These are phyloP conservation scores for Ornithoptera priamus DNA, from an alignment of 2,888 invertebrate genomes.

Conservation along the genomic window DNA sequence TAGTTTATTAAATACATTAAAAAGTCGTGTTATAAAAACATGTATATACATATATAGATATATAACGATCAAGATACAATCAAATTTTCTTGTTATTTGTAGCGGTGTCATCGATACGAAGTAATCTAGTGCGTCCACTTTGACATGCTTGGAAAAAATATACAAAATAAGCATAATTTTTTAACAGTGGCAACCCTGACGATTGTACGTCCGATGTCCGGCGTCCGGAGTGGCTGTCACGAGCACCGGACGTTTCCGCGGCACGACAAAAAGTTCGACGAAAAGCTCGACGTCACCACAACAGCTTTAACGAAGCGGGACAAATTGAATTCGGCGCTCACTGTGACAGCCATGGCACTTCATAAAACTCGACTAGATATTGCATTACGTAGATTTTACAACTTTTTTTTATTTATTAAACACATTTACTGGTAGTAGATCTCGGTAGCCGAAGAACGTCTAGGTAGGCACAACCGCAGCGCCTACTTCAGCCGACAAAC, in stretches of 20 bases:
- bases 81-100: too few relatives aligned
- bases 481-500: too few relatives aligned
- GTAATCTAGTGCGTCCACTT: too few relatives aligned
- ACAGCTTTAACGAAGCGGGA: conserved; percentile 39
- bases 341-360: not conserved
- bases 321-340: conserved; percentile 52
- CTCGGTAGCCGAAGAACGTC: too few relatives aligned
- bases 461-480: too few relatives aligned
- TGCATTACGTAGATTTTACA: not conserved
- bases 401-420: not conserved
- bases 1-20: too few relatives aligned
- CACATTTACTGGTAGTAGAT: not conserved
- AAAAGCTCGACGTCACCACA: conserved; percentile 57
- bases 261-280: conserved; percentile 54
- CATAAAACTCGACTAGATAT: not conserved
- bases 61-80: too few relatives aligned
- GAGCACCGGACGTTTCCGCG: conserved; percentile 46
- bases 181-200: conserved; percentile 45
- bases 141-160: too few relatives aligned
- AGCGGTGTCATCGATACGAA: too few relatives aligned
- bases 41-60: too few relatives aligned
- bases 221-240: conserved; percentile 59
- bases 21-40: too few relatives aligned
- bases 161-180: not conserved
- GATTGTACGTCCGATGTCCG: conserved; percentile 33